Conservation (phyloP, 2,113 vertebrate genomes). For the Phalacrocorax brasilianus region DNA sequence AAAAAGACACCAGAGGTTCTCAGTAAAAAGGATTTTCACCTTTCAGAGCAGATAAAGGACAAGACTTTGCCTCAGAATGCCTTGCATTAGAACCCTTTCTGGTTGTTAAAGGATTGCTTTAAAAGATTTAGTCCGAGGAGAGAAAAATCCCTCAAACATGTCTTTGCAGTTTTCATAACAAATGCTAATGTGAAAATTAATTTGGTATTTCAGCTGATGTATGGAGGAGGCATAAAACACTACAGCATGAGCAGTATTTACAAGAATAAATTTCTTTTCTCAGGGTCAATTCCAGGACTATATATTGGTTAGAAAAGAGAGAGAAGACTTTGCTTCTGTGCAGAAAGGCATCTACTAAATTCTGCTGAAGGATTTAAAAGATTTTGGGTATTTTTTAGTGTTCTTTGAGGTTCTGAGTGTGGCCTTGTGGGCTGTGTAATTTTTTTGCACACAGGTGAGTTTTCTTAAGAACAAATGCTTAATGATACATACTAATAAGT, state of each 20-base stretch:
- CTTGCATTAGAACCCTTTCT: neutral
- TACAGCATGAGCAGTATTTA: neutral
- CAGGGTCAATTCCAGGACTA: neutral
- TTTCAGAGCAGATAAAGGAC: neutral
- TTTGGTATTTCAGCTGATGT: neutral
- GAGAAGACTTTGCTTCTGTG: neutral
- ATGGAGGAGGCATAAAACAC: neutral
- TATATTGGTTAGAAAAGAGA: neutral
- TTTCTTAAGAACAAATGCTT: neutral
- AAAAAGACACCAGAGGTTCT: neutral
- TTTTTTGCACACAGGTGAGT: neutral
- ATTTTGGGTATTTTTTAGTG: neutral
- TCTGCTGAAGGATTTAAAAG: neutral
- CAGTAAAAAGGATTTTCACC: fast-evolving
- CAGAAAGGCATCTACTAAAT: neutral
- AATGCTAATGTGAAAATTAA: neutral
- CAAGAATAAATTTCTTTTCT: neutral
- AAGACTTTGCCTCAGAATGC: neutral
- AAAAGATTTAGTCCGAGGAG: neutral
- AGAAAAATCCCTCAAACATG: neutral
- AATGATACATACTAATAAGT: neutral
- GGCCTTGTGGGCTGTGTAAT: neutral
- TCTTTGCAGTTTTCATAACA: neutral
- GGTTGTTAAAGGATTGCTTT: neutral
- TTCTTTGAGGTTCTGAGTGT: neutral